Percentiles rank a stretch among this genome's conserved stretches.
Conservation (phyloP, 2,113 vertebrate species). For the Pollachius pollachius region DNA sequence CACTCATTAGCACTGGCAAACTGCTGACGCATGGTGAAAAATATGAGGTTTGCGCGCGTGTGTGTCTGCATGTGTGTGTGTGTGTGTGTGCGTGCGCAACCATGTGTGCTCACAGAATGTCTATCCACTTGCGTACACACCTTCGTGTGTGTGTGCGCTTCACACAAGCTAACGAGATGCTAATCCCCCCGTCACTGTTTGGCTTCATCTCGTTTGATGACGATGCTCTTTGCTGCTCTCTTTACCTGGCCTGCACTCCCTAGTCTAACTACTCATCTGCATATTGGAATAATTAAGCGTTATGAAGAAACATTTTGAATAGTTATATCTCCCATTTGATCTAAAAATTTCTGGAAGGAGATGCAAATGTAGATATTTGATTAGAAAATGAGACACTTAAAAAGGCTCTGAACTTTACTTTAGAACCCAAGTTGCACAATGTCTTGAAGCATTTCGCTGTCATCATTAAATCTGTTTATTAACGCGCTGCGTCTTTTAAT, state of each 20-base stretch:
- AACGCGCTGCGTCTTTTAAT: no score
- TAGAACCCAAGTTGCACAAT: no score
- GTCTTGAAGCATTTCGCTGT: no score
- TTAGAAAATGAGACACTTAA: no score
- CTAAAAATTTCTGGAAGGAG: no score
- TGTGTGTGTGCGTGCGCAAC: background rate
- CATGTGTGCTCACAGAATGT: background rate
- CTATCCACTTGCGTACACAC: background rate
- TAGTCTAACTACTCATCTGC: background rate
- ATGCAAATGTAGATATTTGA: no score
- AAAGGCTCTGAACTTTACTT: no score
- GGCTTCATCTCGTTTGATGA: slow-evolving; percentile 4
- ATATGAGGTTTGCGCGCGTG: no score
- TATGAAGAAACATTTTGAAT: no score
- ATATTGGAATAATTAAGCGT: background rate
- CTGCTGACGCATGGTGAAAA: background rate
- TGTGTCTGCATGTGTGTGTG: background rate
- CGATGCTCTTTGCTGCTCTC: background rate
- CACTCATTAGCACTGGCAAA: slow-evolving; percentile 1
- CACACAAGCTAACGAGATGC: slow-evolving; percentile 4
- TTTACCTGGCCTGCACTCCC: background rate
- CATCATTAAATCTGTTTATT: no score
- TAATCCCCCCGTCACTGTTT: background rate
- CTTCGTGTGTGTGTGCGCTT: background rate
- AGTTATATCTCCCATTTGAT: no score